Evolutionary conservation across 92 coral and sea anemone species (phyloP).

Genomic region (Actinernus sp.): DNA sequence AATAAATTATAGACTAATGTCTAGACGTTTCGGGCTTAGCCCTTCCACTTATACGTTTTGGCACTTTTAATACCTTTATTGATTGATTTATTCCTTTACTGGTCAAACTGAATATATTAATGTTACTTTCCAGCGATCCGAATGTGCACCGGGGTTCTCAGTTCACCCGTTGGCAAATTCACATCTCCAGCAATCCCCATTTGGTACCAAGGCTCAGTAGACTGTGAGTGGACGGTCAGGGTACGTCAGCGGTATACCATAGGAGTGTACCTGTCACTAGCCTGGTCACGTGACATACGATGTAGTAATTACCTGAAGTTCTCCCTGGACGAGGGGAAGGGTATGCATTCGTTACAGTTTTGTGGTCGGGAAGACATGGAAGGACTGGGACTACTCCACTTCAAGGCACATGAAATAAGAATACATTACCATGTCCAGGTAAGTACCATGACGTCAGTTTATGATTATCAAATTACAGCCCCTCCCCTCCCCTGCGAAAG

Average conservation of each 20-base stretch:
- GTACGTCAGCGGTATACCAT: constrained; percentile 71
- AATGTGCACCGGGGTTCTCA: constrained; percentile 69
- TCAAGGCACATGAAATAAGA: constrained; percentile 59
- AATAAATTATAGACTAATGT: too few species aligned
- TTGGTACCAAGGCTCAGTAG: constrained; percentile 74
- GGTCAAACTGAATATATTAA: too few species aligned
- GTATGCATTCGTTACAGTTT: constrained; percentile 50
- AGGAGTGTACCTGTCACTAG: constrained; percentile 62
- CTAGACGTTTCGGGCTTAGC: too few species aligned
- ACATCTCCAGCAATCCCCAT: constrained; percentile 78
- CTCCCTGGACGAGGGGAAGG: constrained; percentile 42
- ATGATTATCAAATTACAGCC: too few species aligned
- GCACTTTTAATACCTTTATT: too few species aligned
- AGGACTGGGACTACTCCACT: constrained; percentile 53
- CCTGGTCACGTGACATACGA: constrained; percentile 74
- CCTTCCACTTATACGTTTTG: too few species aligned
- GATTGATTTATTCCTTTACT: too few species aligned
- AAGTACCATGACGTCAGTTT: not conserved
- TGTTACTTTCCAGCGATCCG: constrained; percentile 71
- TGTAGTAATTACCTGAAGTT: constrained; percentile 67
- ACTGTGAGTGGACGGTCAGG: constrained; percentile 79
- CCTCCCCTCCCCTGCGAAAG: too few species aligned
- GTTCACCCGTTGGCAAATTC: constrained; percentile 59
- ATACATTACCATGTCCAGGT: constrained; percentile 78
- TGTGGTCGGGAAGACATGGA: constrained; percentile 77